Base-by-base conservation (phyloP, 2,888 invertebrate genomes). In the Salpingus planirostris region DNA sequence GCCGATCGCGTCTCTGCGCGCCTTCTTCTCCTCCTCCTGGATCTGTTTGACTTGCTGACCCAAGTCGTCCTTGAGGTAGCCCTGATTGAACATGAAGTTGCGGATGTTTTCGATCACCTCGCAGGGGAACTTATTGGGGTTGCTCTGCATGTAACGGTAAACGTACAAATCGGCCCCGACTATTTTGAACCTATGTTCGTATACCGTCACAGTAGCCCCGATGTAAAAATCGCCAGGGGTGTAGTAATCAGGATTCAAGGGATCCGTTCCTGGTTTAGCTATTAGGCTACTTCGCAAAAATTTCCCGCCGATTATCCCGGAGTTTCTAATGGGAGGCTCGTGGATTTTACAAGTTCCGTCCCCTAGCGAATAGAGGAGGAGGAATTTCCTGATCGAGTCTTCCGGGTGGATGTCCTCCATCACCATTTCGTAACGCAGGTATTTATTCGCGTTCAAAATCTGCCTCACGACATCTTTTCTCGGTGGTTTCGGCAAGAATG, bases 351-450 rank as follows among this genome's bases (percentile, higher is more conserved):
- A 73, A 38, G 76, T 76, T 30, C 87, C 83, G 48, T 88, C 82
- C 3, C 78, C 75, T 23, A 90, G 68, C 34, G 76, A 76, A 64
- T 87, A 90, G 2, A 78, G 73, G 21, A 91, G 57, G 21, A 88
- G 70, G 58, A 91, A 91, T 43, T 75, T 68, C 15, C 91, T 73
- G 2, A 76, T 76, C 15, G 69, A 61, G 60, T 90, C 88, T 54
- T 88, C 87, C 0, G 85, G 85, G 53, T 83, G 78, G 3, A 81
- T 74, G 40, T 78, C 78, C 47, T 88, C 85, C 69, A 90, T 68
- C 36, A 76, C 70, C 56, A 85, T 82, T 29, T 78, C 75, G 57
- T 86, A 90, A 37, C 60, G 47, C 25, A 65, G 45, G 38, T 52
- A 56, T 65, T 79, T 80, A 47, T 71, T 74, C 11, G 77, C 78